phyloP scores from a whole-genome alignment of 2,888 invertebrate species.

The Teinopalpus imperialis region DNA sequence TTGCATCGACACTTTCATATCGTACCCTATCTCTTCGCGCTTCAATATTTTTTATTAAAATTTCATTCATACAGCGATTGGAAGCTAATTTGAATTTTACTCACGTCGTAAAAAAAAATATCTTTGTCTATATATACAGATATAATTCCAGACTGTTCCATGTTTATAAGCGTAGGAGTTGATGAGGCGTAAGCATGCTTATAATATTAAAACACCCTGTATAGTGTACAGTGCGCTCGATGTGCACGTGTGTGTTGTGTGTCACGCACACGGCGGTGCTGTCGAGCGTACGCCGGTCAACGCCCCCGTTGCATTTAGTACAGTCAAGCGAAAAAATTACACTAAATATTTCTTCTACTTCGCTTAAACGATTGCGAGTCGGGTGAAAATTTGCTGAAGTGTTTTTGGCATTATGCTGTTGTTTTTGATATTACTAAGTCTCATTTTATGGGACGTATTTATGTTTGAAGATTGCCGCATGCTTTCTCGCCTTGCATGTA shows the following conservation, averaged over 20 bases:
- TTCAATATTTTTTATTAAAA: not conserved
- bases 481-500: not conserved
- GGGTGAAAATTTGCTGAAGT: slow-evolving; percentile 24
- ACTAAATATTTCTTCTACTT: slow-evolving; percentile 17
- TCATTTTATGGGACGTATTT: slow-evolving; percentile 6
- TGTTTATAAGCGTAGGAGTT: slow-evolving; percentile 12
- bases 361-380: slow-evolving; percentile 16
- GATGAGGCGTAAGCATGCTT: slow-evolving; percentile 7
- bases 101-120: slow-evolving; percentile 11
- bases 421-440: slow-evolving; percentile 17
- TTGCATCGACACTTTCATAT: no score
- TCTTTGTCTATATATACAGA: not conserved
- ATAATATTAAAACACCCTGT: slow-evolving; percentile 13
- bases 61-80: not conserved
- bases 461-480: slow-evolving; percentile 12
- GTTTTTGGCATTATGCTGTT: slow-evolving; percentile 19
- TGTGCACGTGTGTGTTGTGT: slow-evolving; percentile 21
- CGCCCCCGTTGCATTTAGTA: slow-evolving; percentile 34
- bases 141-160: slow-evolving; percentile 11
- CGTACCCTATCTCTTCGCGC: no score
- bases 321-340: slow-evolving; percentile 27
- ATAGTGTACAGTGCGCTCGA: not conserved
- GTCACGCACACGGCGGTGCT: slow-evolving; percentile 27
- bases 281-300: slow-evolving; percentile 35
- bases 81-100: slow-evolving; percentile 12